Conservation (phyloP, 2,797 vertebrate species). For the Fringilla coelebs region DNA sequence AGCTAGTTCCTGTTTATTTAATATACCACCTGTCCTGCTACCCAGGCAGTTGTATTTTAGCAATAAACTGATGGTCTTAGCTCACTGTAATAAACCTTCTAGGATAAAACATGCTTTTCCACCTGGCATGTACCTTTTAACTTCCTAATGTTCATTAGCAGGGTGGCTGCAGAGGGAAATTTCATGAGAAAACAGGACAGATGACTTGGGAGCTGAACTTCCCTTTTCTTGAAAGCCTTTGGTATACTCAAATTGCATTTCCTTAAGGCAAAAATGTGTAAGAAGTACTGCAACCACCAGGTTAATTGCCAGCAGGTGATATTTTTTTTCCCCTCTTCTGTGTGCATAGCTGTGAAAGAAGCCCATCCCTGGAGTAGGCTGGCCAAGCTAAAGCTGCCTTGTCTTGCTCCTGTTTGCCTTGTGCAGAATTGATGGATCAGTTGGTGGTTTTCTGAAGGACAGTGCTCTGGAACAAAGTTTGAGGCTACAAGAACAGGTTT, state of each 20-base stretch:
- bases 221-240: neutral
- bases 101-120: neutral
- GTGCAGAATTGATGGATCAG: neutral
- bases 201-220: neutral
- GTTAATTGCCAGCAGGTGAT: neutral
- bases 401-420: neutral
- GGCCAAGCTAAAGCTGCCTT: neutral
- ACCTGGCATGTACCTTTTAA: neutral
- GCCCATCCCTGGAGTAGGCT: neutral
- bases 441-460: neutral
- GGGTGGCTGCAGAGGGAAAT: neutral
- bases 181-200: neutral
- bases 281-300: neutral
- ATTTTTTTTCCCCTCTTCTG: neutral
- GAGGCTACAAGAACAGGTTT: neutral
- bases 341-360: neutral
- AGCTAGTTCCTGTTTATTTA: neutral
- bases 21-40: neutral
- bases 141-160: neutral
- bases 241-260: neutral
- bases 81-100: neutral
- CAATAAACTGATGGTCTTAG: neutral
- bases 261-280: neutral
- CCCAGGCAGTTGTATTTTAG: neutral
- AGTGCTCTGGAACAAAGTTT: neutral